Conservation (phyloP, 2,888 invertebrate species). For the Thecocarcelia acutangulata region DNA sequence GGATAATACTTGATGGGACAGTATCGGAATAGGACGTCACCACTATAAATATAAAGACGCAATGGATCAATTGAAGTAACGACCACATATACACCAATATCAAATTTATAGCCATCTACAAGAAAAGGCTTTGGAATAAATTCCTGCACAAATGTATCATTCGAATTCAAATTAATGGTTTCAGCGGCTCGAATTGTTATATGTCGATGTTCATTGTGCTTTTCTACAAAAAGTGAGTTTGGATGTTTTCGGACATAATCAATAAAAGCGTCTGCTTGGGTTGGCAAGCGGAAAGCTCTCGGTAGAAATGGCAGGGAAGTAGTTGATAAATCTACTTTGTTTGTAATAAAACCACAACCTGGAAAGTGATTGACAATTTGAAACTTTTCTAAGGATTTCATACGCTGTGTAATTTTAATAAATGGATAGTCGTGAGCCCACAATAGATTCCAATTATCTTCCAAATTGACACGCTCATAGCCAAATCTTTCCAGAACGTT, state of each 20-base stretch:
- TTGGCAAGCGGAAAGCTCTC: slow-evolving; percentile 92
- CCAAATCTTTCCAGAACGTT: slow-evolving; percentile 89
- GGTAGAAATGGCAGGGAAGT: slow-evolving; percentile 91
- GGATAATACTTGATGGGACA: slow-evolving; percentile 95
- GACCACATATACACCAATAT: slow-evolving; percentile 96
- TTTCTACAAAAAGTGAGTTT: slow-evolving; percentile 91
- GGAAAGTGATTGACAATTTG: slow-evolving; percentile 97
- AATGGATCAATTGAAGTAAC: slow-evolving; percentile 95
- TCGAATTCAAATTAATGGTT: slow-evolving; percentile 86
- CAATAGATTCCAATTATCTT: slow-evolving; percentile 90
- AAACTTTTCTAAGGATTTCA: slow-evolving; percentile 85
- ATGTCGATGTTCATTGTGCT: slow-evolving; percentile 94
- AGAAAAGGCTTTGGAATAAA: slow-evolving; percentile 93
- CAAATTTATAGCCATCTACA: slow-evolving; percentile 96
- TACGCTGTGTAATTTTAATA: slow-evolving; percentile 74
- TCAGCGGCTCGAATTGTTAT: slow-evolving; percentile 88
- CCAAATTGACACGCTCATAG: slow-evolving; percentile 84
- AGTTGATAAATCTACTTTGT: slow-evolving; percentile 94
- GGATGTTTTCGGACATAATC: slow-evolving; percentile 86
- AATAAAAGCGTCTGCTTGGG: slow-evolving; percentile 86
- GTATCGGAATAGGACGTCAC: slow-evolving; percentile 94
- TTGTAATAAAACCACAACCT: slow-evolving; percentile 95
- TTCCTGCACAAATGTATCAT: slow-evolving; percentile 94
- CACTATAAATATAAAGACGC: slow-evolving; percentile 93
- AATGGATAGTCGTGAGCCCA: slow-evolving; percentile 99